Percentiles rank a stretch among this genome's conserved stretches.
These are phyloP conservation scores for Herpetotheres cachinnans DNA, from an alignment of 2,113 vertebrate genomes.

Conservation along the genomic window DNA sequence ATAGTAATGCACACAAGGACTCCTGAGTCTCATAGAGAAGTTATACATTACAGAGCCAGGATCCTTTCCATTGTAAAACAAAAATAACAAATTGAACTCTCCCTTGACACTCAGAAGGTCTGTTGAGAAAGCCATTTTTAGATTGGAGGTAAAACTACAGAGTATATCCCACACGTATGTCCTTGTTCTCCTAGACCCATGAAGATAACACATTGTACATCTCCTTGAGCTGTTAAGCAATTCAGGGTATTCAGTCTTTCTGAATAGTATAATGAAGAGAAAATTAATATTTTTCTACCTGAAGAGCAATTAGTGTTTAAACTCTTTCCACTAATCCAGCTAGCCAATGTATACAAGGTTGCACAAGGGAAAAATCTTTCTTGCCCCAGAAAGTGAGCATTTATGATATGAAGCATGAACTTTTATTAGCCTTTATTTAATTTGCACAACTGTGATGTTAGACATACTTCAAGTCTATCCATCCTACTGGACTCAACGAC, in stretches of 20 bases:
- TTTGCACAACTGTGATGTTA: neutral
- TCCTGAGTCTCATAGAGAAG: neutral
- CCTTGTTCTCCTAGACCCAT: neutral
- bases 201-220: neutral
- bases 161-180: accelerated
- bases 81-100: neutral
- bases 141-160: neutral
- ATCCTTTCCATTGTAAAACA: neutral
- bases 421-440: neutral
- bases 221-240: neutral
- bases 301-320: neutral
- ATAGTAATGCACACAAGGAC: neutral
- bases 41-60: neutral
- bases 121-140: neutral
- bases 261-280: neutral
- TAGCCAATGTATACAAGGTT: neutral
- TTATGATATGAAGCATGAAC: neutral
- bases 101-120: neutral
- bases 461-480: neutral
- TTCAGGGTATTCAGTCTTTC: neutral
- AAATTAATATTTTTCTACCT: neutral
- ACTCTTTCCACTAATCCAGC: neutral
- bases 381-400: neutral
- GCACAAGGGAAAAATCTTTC: neutral
- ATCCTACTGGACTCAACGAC: neutral